Conservation (phyloP, 1,140 invertebrate genomes). For the Rhyzopertha dominica region DNA sequence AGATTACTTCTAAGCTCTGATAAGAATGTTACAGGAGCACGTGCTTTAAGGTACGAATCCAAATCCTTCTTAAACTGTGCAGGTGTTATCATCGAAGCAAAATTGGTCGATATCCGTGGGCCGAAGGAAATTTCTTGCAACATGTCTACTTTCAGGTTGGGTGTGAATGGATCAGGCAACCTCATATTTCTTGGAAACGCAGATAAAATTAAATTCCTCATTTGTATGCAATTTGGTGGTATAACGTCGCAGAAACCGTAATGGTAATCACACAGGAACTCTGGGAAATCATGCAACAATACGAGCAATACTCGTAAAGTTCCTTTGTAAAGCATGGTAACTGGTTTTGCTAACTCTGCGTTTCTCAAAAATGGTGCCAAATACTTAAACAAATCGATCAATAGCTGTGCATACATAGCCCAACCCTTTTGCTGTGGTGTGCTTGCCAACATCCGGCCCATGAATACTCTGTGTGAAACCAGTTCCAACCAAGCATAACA, state of each 20-base stretch:
- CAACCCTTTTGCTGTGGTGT: slow-evolving; percentile 82
- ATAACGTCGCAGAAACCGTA: slow-evolving; percentile 99
- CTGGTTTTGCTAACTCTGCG: slow-evolving; percentile 89
- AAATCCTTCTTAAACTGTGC: slow-evolving; percentile 89
- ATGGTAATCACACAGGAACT: slow-evolving; percentile 98
- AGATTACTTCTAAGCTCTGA: slow-evolving; percentile 86
- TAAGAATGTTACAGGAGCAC: slow-evolving; percentile 92
- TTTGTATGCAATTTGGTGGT: slow-evolving; percentile 97
- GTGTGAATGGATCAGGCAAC: slow-evolving; percentile 96
- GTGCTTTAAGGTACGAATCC: slow-evolving; percentile 92
- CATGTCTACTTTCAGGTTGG: slow-evolving; percentile 94
- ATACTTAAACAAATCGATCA: slow-evolving; percentile 96
- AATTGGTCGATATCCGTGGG: slow-evolving; percentile 87
- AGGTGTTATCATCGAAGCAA: slow-evolving; percentile 81
- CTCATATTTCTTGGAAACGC: slow-evolving; percentile 98
- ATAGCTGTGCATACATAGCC: slow-evolving; percentile 84
- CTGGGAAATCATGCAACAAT: slow-evolving; percentile 96
- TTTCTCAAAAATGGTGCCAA: slow-evolving; percentile 94
- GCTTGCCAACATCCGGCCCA: slow-evolving; percentile 86
- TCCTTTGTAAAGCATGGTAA: slow-evolving; percentile 92
- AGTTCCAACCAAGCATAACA: slow-evolving; percentile 98
- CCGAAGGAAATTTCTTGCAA: slow-evolving; percentile 78
- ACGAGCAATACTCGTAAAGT: slow-evolving; percentile 94
- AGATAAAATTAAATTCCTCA: slow-evolving; percentile 96
- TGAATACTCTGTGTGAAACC: slow-evolving; percentile 92